Base-by-base conservation (phyloP, 2,888 invertebrate genomes). In the Hypena proboscidalis region DNA sequence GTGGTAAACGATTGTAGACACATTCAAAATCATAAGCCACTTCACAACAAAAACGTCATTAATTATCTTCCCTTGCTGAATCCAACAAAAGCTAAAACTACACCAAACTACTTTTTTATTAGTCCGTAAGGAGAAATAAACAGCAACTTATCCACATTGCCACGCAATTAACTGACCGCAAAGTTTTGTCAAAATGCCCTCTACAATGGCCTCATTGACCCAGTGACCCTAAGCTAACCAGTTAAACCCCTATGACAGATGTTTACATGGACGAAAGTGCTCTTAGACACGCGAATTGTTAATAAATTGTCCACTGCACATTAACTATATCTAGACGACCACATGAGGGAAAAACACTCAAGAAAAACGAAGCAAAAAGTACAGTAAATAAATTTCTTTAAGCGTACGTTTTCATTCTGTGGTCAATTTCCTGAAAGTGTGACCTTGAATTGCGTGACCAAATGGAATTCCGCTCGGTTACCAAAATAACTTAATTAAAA, bases 371-470 rank as follows among this genome's bases (percentile, higher is more conserved):
- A 17, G 1, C 4, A 21, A 34, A 48, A 42, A 8, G 4, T 11
- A 3, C 50, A 51, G 60, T 20, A 3, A 17, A 13, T 4, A 6
- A 3, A 20, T 6, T 19, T 26, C 23, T 30, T 14, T 19, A 1
- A 8, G 9, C 2, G 3, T 7, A 0, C 4, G 21, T 40, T 32
- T 22, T 19, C 50, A 49, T 13, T 8, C 61, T 66, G 43, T 58
- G 56, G 34, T 29, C 33, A 17, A 14, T 37, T 5, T 1, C 9
- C 26, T 19, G 19, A 15, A 14, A 21, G 50, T 67, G 65, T 64
- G 76, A 71, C 80, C 74, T 83, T 80, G 81, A 74, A 69, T 83
- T 71, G 80, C 81, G 82, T 85, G 84, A 67, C 76, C 67, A 70
- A 70, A 58, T 51, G 61, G 60, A 70, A 74, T 82, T 70, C 57